A percentile compares a stretch with the other conserved stretches of the same genome.
Evolutionary conservation across 2,113 vertebrate genomes (phyloP).

Genomic region (Nycticryphes semicollaris): DNA sequence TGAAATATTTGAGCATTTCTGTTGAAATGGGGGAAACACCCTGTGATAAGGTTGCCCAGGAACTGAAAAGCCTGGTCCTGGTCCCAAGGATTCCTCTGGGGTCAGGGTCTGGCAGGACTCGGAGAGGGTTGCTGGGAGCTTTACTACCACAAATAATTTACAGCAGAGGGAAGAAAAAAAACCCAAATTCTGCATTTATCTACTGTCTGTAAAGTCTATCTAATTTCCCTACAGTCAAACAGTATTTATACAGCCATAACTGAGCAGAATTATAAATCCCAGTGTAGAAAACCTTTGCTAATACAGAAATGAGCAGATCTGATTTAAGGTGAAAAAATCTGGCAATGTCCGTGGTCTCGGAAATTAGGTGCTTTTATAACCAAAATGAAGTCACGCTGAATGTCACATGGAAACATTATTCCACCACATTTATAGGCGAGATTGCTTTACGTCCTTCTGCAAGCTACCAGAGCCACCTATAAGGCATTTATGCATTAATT

Average conservation of each 20-base stretch:
- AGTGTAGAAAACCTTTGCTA: neutral
- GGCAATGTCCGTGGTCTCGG: neutral
- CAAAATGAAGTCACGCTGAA: constrained; percentile 21
- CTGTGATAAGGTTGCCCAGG: neutral
- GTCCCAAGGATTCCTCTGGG: neutral
- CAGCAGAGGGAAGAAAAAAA: neutral
- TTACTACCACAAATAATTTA: neutral
- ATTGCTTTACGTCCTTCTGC: neutral
- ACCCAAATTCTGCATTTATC: neutral
- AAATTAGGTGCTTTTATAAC: constrained; percentile 6
- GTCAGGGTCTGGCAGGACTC: neutral
- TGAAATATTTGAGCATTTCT: neutral
- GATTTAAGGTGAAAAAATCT: neutral
- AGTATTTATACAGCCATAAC: constrained; percentile 9
- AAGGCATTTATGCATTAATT: neutral
- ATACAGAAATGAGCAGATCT: neutral
- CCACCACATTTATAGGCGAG: neutral
- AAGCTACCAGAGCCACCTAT: neutral
- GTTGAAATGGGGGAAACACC: neutral
- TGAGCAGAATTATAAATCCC: constrained; percentile 5
- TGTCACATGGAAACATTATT: neutral
- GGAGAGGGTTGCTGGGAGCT: neutral
- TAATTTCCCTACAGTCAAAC: neutral
- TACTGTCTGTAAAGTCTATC: neutral
- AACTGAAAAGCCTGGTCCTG: neutral